Percentiles rank a stretch among this genome's conserved stretches.
Evolutionary conservation across 1,140 invertebrate genomes (phyloP).

Genomic region (Monochamus saltuarius): DNA sequence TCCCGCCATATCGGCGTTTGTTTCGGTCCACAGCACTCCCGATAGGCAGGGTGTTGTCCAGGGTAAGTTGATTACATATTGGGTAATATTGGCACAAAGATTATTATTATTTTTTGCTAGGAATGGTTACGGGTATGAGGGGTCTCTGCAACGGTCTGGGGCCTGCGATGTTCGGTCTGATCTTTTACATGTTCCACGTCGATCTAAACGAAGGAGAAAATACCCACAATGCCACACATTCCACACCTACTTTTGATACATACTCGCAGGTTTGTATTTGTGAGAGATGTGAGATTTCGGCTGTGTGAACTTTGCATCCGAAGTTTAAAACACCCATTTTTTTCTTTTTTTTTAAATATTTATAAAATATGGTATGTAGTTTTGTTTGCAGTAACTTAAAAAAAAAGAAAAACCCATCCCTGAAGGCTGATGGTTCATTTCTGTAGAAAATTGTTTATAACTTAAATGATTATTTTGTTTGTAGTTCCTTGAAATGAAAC

Average conservation of each 20-base stretch:
- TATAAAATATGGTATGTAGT: too few relatives aligned
- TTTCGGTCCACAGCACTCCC: slow-evolving; percentile 93
- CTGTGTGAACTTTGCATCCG: too few relatives aligned
- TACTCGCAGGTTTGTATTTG: slow-evolving; percentile 61
- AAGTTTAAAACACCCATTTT: too few relatives aligned
- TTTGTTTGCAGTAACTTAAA: too few relatives aligned
- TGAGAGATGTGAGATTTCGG: too few relatives aligned
- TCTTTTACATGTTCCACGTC: slow-evolving; percentile 98
- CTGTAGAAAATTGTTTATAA: too few relatives aligned
- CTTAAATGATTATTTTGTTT: too few relatives aligned
- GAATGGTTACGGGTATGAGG: slow-evolving; percentile 95
- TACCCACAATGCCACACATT: slow-evolving; percentile 55
- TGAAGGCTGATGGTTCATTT: too few relatives aligned
- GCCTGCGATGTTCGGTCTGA: slow-evolving; percentile 95
- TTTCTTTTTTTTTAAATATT: too few relatives aligned
- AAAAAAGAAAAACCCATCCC: too few relatives aligned
- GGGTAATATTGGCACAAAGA: not conserved
- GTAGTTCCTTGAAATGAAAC: too few relatives aligned
- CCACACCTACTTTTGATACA: slow-evolving; percentile 60
- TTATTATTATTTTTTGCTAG: slow-evolving; percentile 23
- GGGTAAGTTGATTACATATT: slow-evolving; percentile 51
- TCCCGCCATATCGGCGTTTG: slow-evolving; percentile 98
- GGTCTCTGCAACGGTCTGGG: slow-evolving; percentile 92
- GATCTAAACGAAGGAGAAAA: slow-evolving; percentile 78
- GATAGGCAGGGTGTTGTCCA: slow-evolving; percentile 98